Evolutionary conservation across 2,888 invertebrate species (phyloP).

Genomic region (Strigamia crassipes): DNA sequence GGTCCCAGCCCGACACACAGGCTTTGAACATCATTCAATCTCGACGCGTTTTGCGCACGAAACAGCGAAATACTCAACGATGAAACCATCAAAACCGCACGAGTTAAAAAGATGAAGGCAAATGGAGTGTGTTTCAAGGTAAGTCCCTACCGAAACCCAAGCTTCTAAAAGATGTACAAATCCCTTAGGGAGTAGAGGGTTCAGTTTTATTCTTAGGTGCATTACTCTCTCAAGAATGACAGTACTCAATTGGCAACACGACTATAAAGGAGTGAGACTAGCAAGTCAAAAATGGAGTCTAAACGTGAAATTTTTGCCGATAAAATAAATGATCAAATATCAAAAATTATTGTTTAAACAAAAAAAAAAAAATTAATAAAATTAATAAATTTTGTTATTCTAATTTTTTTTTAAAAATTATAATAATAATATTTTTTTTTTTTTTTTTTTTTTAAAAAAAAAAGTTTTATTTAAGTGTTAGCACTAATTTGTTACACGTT

Average conservation of each 20-base stretch:
- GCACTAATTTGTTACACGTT: not conserved
- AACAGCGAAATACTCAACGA: too few species aligned
- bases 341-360: not conserved
- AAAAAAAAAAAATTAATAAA: too few species aligned
- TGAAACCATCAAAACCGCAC: too few species aligned
- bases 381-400: too few species aligned
- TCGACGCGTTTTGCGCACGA: not conserved
- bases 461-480: not conserved
- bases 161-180: not conserved
- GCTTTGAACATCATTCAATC: not conserved
- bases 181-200: not conserved
- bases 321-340: too few species aligned
- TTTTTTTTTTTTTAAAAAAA: not conserved
- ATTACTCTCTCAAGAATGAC: constrained; percentile 40
- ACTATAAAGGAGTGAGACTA: constrained; percentile 34
- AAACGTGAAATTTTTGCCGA: not conserved
- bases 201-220: constrained; percentile 35
- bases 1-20: not conserved
- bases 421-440: not conserved
- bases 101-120: not conserved
- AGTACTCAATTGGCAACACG: constrained; percentile 24
- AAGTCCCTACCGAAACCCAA: not conserved
- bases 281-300: not conserved
- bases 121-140: not conserved
- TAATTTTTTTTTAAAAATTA: too few species aligned